Percentiles rank a stretch among this genome's conserved stretches.
These are phyloP conservation scores for Archips xylosteana DNA, from an alignment of 2,888 invertebrate species.

Conservation along the genomic window DNA sequence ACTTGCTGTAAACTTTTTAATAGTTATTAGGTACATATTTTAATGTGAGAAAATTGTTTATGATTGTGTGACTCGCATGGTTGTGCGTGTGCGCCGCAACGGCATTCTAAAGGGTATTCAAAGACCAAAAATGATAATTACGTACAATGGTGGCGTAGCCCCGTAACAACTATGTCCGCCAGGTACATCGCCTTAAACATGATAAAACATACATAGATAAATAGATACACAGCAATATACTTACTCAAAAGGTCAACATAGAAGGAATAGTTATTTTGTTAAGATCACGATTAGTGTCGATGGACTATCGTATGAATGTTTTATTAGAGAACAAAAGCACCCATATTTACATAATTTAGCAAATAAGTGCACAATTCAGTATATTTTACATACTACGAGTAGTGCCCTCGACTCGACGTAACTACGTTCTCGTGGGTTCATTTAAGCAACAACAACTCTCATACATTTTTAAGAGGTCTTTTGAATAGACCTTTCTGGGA, in stretches of 20 bases:
- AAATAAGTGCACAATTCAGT: not conserved
- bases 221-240: too few relatives aligned
- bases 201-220: too few relatives aligned
- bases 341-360: too few relatives aligned
- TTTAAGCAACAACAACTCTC: not conserved
- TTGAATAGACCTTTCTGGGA: not conserved
- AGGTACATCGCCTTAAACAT: too few relatives aligned
- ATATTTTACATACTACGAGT: not conserved
- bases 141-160: too few relatives aligned
- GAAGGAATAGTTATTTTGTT: too few relatives aligned
- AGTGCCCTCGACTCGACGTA: not conserved
- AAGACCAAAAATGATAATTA: not conserved
- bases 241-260: too few relatives aligned
- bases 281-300: too few relatives aligned
- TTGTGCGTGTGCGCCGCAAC: not conserved
- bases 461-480: not conserved
- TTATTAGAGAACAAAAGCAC: too few relatives aligned
- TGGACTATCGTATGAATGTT: too few relatives aligned
- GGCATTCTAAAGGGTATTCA: not conserved
- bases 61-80: not conserved
- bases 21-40: conserved; percentile 2
- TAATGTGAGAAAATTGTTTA: conserved; percentile 4
- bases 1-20: conserved; percentile 57
- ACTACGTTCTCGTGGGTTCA: not conserved
- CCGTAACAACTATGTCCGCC: too few relatives aligned